These are phyloP conservation scores for Natator depressus DNA, from an alignment of 2,113 vertebrate species.

Conservation along the genomic window DNA sequence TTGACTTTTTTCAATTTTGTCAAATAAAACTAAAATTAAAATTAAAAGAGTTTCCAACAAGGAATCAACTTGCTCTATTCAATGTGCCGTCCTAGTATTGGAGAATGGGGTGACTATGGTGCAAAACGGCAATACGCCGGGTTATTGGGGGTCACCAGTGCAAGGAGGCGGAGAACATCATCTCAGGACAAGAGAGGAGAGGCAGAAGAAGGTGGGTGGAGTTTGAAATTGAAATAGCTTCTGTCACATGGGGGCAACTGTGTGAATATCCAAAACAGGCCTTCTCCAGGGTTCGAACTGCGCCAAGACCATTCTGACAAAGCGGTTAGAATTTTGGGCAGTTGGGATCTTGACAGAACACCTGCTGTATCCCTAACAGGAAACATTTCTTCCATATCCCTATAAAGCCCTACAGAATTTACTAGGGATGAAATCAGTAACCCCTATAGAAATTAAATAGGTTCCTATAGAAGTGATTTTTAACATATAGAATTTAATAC, in stretches of 20 bases:
- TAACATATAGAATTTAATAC: not conserved
- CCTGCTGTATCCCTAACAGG: not conserved
- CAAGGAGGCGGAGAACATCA: not conserved
- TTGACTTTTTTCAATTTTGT: not conserved
- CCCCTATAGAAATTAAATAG: not conserved
- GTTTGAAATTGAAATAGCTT: not conserved
- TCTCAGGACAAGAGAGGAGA: not conserved
- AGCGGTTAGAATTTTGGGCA: not conserved
- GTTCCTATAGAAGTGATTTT: not conserved
- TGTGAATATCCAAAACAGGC: not conserved
- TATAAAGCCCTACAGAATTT: not conserved
- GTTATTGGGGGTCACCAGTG: not conserved
- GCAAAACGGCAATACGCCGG: not conserved
- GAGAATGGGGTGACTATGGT: fast-evolving
- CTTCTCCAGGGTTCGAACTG: not conserved
- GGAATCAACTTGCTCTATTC: not conserved
- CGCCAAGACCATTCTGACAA: not conserved
- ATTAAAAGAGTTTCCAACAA: not conserved
- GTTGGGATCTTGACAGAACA: not conserved
- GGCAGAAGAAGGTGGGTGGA: not conserved
- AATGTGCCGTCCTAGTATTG: fast-evolving
- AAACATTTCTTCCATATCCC: not conserved
- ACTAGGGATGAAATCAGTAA: not conserved
- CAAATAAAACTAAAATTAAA: not conserved
- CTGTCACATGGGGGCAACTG: not conserved